Evolutionary conservation across 1,140 invertebrate species (phyloP), one percentile per base, ranked within the genome.

Genomic region (Forficula auricularia): DNA sequence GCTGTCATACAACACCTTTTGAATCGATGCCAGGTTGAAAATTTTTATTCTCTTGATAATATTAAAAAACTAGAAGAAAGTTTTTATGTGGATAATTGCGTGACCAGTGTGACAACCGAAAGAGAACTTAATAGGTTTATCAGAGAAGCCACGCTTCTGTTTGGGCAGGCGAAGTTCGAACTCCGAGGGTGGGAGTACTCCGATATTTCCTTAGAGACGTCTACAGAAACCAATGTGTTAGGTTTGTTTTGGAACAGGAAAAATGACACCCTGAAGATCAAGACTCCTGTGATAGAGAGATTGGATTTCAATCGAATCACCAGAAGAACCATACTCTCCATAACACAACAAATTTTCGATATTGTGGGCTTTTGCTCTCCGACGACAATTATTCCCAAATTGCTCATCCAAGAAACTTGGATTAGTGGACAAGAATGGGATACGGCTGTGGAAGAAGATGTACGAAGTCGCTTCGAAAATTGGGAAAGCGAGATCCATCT

Each of bases 291-390:
- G 40, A 15, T 48, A 13, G 31, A 27, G 14, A 38, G 40, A 3
- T 12, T 31, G 9, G 12, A 38, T 4, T 16, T 31, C n/a, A 7
- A 13, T 39, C 33, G 27, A 30, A 43, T 42, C 9, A 48, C 38
- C 4, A 56, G 50, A 34, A 40, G 53, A 19, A 16, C 15, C 8
- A 48, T 56, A 35, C 39, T 55, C 15, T 49, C 50, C n/a, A 42
- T 46, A 8, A 38, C 53, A 8, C 50, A 57, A 34, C 48, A 42
- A 37, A 42, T 60, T 9, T 61, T 54, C 39, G 57, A 60, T 50
- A 56, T 52, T 6, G 50, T 61, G 1, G 56, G 57, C 12, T 51
- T 58, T 37, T 43, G 52, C 4, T 18, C 46, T 15, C 57, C 59
- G 10, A 44, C 52, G 10, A 50, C 44, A 7, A 14, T 56, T 7